These are phyloP conservation scores for Myopa testacea DNA, from an alignment of 2,888 invertebrate species.

Conservation along the genomic window DNA sequence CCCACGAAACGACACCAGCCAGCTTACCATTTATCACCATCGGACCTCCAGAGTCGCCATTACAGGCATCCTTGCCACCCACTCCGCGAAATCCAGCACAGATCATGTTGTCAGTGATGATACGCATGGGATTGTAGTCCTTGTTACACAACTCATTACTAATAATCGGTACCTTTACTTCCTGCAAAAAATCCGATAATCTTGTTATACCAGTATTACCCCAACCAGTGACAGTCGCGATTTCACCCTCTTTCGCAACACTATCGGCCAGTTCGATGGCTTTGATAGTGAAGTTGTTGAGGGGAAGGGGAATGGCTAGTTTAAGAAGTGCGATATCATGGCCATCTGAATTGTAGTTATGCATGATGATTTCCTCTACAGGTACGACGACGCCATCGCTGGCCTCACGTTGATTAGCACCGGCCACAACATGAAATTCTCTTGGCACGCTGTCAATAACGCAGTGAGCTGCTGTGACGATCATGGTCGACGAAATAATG, in stretches of 20 bases:
- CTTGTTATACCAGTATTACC: constrained; percentile 50
- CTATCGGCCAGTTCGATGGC: constrained; percentile 47
- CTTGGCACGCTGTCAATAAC: constrained; percentile 53
- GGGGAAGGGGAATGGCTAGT: constrained; percentile 49
- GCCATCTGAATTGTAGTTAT: constrained; percentile 68
- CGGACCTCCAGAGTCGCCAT: constrained; percentile 50
- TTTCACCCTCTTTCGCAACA: constrained; percentile 40
- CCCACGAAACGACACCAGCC: constrained; percentile 51
- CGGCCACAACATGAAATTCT: constrained; percentile 69
- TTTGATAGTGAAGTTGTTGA: constrained; percentile 49
- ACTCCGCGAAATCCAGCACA: constrained; percentile 55
- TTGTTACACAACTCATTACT: constrained; percentile 51
- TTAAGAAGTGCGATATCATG: constrained; percentile 70
- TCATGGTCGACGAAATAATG: constrained; percentile 61
- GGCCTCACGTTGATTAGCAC: constrained; percentile 68
- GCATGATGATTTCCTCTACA: constrained; percentile 69
- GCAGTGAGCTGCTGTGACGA: constrained; percentile 69
- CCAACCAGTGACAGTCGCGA: constrained; percentile 56
- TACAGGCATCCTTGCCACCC: constrained; percentile 56
- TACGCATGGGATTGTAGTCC: constrained; percentile 48
- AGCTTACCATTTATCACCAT: constrained; percentile 41
- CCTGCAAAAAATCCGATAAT: constrained; percentile 49
- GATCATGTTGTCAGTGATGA: constrained; percentile 55
- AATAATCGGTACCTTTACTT: constrained; percentile 56
- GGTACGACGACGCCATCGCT: constrained; percentile 70